These are phyloP conservation scores for Beroe forskalii DNA, from an alignment of 37 sponge, comb jelly and placozoan genomes.

Conservation along the genomic window DNA sequence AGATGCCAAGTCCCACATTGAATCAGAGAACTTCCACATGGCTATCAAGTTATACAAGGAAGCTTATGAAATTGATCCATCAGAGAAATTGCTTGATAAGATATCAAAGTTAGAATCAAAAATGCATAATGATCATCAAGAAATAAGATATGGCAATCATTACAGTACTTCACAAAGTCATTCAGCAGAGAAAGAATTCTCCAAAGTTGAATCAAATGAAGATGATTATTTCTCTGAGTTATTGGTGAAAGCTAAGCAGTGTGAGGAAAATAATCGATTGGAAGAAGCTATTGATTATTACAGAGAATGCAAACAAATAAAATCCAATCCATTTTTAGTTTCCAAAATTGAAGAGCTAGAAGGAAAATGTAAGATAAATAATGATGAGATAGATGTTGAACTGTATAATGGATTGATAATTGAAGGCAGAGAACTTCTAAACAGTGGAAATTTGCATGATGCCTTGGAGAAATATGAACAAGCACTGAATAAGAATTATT, in stretches of 20 bases:
- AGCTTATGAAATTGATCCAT: background rate
- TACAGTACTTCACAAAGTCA: background rate
- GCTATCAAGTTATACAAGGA: background rate
- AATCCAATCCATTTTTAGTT: slow-evolving; percentile 6
- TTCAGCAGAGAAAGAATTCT: background rate
- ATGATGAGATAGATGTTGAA: slow-evolving; percentile 26
- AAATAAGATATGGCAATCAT: too few species aligned
- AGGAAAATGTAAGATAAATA: background rate
- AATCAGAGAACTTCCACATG: background rate
- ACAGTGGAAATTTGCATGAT: background rate
- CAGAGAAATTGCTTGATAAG: background rate
- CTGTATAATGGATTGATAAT: slow-evolving; percentile 11
- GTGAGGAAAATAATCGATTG: background rate
- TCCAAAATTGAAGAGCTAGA: slow-evolving; percentile 17
- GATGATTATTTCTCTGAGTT: background rate
- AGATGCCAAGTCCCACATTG: background rate
- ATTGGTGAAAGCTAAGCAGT: background rate
- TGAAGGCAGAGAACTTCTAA: slow-evolving; percentile 1
- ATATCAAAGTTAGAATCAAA: background rate
- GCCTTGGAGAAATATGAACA: slow-evolving; percentile 6
- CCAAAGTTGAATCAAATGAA: background rate
- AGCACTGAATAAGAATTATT: background rate
- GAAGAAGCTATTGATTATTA: slow-evolving; percentile 19
- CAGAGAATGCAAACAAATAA: background rate
- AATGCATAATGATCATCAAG: too few species aligned